Evolutionary conservation across 2,113 vertebrate genomes (phyloP), one percentile per base, ranked within the genome.

Genomic region (Conger conger): DNA sequence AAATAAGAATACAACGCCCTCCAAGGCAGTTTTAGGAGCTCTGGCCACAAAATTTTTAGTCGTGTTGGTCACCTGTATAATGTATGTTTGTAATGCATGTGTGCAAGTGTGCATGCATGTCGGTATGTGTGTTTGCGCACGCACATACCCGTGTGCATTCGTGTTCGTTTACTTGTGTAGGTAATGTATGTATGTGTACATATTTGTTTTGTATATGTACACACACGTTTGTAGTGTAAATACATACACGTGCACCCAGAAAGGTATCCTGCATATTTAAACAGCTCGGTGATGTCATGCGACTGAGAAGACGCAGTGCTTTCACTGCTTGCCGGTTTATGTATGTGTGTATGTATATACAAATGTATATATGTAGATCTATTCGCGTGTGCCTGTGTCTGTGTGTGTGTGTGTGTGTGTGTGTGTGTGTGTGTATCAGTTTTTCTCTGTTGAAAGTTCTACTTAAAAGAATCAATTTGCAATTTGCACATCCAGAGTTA

Each of bases 401-500:
- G 38, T 50, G 27, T 30, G 40, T 63, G 33, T 63, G 37, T 54
- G 57, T 50, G 50, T 63, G 36, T 86, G 77, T 86, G 53, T 45
- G 20, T 81, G 42, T 81, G 63, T 83, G 86, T 92, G 78, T 92
- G 87, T 88, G 87, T 87, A 96, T 98, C 96, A 96, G 97, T 96
- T 98, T 97, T 98, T 97, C 97, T 95, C 93, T 91, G 89, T 90
- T 90, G 86, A 92, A 93, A 92, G 96, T 95, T 94, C 96, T 97
- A 97, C 96, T 97, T 98, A 97, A 97, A 95, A 95, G 94, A 97
- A 97, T 95, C 95, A 63, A 23, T 27, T 99, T 99, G 97, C 98
- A 90, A 96, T 99, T 99, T 99, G 98, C 98, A 99, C 98, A 99
- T 98, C 93, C 95, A 97, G 95, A 93, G 96, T 96, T 95, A 90